These are phyloP conservation scores for Lordiphosa collinella DNA, from an alignment of 1,140 invertebrate genomes.

Conservation along the genomic window DNA sequence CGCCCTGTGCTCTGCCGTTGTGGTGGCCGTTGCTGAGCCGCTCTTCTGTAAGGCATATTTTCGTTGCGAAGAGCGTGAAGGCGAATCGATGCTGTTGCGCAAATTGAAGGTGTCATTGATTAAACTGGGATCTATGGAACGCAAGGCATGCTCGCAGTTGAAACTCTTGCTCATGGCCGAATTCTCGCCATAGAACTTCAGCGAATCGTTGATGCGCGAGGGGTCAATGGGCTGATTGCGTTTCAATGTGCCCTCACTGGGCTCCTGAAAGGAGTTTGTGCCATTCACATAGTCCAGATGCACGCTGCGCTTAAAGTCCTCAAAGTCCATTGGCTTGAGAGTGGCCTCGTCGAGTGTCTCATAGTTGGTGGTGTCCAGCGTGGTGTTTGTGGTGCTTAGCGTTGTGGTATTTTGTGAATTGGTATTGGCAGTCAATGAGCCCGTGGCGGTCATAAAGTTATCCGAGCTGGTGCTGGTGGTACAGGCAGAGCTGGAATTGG, in stretches of 20 bases:
- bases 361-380: conserved; percentile 59
- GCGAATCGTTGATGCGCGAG: conserved; percentile 79
- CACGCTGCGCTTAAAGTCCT: conserved; percentile 77
- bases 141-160: conserved; percentile 72
- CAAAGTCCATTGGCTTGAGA: conserved; percentile 76
- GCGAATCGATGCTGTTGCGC: conserved; percentile 49
- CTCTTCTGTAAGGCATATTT: conserved; percentile 79
- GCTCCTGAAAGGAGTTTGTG: conserved; percentile 71
- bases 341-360: conserved; percentile 68
- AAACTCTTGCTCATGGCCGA: conserved; percentile 79
- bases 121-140: conserved; percentile 68
- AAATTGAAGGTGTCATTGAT: conserved; percentile 75
- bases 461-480: conserved; percentile 55
- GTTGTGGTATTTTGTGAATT: conserved; percentile 64
- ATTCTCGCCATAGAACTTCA: conserved; percentile 79
- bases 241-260: conserved; percentile 79
- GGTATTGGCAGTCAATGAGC: conserved; percentile 56
- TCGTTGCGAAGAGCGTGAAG: conserved; percentile 49
- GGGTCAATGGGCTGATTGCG: conserved; percentile 80
- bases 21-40: conserved; percentile 69
- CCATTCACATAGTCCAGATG: conserved; percentile 77
- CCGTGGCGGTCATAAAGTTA: conserved; percentile 76
- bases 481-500: conserved; percentile 37
- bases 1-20: conserved; percentile 33
- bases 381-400: conserved; percentile 50